A percentile compares a stretch with the other conserved stretches of the same genome.
Conservation (phyloP, 2,797 vertebrate species). For the Buphagus erythrorhynchus region DNA sequence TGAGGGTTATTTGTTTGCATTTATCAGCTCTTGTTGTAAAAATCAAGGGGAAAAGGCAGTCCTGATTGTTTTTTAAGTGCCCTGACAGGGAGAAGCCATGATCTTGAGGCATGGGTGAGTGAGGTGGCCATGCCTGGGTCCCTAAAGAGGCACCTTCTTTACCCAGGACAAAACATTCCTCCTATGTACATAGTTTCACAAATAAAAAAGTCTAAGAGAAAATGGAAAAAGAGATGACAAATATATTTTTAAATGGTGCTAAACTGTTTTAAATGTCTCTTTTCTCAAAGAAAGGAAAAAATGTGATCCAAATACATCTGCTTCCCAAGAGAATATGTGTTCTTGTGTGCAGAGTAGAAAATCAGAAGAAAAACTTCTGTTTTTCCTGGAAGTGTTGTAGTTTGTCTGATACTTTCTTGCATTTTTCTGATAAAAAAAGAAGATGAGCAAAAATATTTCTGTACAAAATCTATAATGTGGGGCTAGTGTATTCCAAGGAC, state of each 20-base stretch:
- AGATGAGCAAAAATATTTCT: neutral
- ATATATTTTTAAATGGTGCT: slow-evolving; percentile 22
- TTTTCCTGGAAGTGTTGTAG: neutral
- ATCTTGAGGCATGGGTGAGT: neutral
- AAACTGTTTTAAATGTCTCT: slow-evolving; percentile 24
- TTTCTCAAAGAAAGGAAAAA: slow-evolving; percentile 42
- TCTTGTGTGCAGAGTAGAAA: neutral
- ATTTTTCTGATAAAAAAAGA: neutral
- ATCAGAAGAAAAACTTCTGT: neutral
- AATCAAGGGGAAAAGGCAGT: slow-evolving; percentile 32
- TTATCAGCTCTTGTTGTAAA: neutral
- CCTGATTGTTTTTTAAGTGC: neutral
- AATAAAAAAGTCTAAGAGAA: neutral
- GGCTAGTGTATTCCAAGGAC: neutral
- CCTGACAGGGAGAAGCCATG: neutral
- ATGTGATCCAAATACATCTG: neutral
- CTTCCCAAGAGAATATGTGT: neutral
- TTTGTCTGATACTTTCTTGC: neutral
- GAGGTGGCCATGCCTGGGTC: neutral
- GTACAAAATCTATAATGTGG: neutral
- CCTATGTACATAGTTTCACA: neutral
- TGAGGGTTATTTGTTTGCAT: slow-evolving; percentile 35
- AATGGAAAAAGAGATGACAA: slow-evolving; percentile 6
- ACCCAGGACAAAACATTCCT: neutral
- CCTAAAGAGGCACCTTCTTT: neutral